phyloP scores from a whole-genome alignment of 2,797 vertebrate genomes.

The Mus caroli region DNA sequence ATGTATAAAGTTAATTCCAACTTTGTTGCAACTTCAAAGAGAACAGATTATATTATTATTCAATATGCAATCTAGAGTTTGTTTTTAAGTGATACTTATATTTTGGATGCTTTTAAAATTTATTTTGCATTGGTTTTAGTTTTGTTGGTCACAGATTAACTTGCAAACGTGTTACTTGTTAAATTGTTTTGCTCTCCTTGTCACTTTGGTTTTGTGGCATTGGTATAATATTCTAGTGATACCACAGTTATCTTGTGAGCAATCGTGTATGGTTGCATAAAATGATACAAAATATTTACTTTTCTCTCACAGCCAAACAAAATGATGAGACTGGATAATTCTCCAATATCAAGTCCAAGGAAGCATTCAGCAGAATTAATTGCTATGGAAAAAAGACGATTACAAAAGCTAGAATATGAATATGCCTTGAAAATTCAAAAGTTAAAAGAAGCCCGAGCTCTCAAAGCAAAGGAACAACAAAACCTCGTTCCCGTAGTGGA shows the following conservation, averaged over 20 bases:
- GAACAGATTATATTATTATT: constrained; percentile 38
- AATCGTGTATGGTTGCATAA: constrained; percentile 62
- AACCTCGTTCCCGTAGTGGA: constrained; percentile 82
- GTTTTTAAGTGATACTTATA: constrained; percentile 37
- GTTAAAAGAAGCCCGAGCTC: constrained; percentile 95
- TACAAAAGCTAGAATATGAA: constrained; percentile 97
- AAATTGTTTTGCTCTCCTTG: constrained; percentile 40
- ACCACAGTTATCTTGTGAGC: constrained; percentile 36
- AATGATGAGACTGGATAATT: constrained; percentile 90
- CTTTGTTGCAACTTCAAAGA: constrained; percentile 35
- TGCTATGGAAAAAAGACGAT: constrained; percentile 94
- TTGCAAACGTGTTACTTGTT: constrained; percentile 42
- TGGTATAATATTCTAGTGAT: constrained; percentile 20
- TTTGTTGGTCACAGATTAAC: constrained; percentile 45
- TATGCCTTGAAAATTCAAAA: constrained; percentile 98
- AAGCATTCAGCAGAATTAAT: constrained; percentile 95
- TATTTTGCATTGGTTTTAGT: constrained; percentile 45
- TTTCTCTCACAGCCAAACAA: constrained; percentile 90
- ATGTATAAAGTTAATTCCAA: constrained; percentile 55
- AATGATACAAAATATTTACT: constrained; percentile 55
- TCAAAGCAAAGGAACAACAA: constrained; percentile 89
- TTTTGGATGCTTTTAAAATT: constrained; percentile 62
- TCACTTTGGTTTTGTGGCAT: constrained; percentile 50
- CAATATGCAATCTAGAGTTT: neutral
- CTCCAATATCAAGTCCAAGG: constrained; percentile 89